Evolutionary conservation across 30 jellyfish, hydroid and myxozoan genomes (phyloP).

Genomic region (Aurelia aurita complex sp. Pacific): DNA sequence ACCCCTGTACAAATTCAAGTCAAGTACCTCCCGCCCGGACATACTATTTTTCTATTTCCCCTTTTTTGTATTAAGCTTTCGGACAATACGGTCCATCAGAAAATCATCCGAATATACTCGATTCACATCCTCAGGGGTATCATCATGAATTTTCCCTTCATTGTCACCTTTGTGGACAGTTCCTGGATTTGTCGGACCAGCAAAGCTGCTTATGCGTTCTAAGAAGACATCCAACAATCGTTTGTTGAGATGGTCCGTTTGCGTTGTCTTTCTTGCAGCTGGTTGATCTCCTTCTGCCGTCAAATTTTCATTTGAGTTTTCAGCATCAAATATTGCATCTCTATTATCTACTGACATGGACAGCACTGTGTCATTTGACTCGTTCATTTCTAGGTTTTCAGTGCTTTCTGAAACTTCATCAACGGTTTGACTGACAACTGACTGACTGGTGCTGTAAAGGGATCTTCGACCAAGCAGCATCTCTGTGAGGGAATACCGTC

Average conservation of each 20-base stretch:
- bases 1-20: too few relatives aligned
- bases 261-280: slow-evolving; percentile 61
- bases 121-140: slow-evolving; percentile 55
- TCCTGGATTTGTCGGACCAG: slow-evolving; percentile 54
- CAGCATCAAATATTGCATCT: not conserved
- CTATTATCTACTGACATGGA: not conserved
- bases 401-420: slow-evolving; percentile 34
- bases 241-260: slow-evolving; percentile 78
- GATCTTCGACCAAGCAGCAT: slow-evolving; percentile 50
- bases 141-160: slow-evolving; percentile 28
- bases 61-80: slow-evolving; percentile 56
- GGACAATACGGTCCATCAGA: slow-evolving; percentile 84
- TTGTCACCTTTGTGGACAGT: slow-evolving; percentile 7
- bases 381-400: not conserved
- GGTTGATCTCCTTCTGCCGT: not conserved
- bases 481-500: slow-evolving; percentile 38
- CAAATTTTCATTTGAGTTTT: not conserved
- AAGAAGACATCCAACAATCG: slow-evolving; percentile 77
- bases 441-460: slow-evolving; percentile 15
- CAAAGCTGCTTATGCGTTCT: slow-evolving; percentile 60
- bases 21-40: too few relatives aligned
- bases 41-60: not conserved
- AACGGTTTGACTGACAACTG: slow-evolving; percentile 30
- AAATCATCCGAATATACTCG: slow-evolving; percentile 88
- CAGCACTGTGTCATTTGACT: not conserved